Evolutionary conservation across 2,113 vertebrate genomes (phyloP).

Genomic region (Amphilophus citrinellus): DNA sequence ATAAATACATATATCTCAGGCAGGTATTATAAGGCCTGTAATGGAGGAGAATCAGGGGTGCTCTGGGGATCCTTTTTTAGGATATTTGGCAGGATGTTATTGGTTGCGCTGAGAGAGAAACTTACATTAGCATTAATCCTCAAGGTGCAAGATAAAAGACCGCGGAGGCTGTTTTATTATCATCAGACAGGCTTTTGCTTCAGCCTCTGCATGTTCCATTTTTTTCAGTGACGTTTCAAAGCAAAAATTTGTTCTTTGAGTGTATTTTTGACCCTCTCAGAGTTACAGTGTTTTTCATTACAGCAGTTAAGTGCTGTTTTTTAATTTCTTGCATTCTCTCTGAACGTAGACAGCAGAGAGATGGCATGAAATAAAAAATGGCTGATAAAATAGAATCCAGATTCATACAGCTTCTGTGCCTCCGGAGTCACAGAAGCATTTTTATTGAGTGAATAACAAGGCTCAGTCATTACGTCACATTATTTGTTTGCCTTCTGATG

Average conservation of each 20-base stretch:
- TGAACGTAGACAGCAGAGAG: neutral
- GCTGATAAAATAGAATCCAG: neutral
- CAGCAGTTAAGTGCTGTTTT: neutral
- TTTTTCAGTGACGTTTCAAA: constrained; percentile 24
- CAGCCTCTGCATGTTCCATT: constrained; percentile 36
- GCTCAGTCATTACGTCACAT: neutral
- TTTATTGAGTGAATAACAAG: neutral
- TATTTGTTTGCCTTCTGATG: neutral
- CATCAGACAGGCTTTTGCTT: constrained; percentile 41
- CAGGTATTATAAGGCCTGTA: constrained; percentile 74
- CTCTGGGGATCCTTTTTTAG: constrained; percentile 65
- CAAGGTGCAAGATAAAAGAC: constrained; percentile 47
- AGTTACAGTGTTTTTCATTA: neutral
- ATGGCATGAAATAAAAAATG: neutral
- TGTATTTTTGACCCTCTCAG: constrained; percentile 31
- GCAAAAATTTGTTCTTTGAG: constrained; percentile 5
- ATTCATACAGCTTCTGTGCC: neutral
- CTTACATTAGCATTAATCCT: constrained; percentile 71
- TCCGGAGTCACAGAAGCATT: neutral
- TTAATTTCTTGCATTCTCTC: neutral
- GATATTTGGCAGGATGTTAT: constrained; percentile 70
- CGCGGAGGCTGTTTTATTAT: constrained; percentile 52
- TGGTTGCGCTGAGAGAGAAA: constrained; percentile 62
- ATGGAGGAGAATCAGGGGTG: constrained; percentile 73
- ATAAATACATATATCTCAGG: constrained; percentile 82